A percentile compares a stretch with the other conserved stretches of the same genome.
Conservation (phyloP, 2,888 invertebrate genomes). For the Epistrophe grossulariae region DNA sequence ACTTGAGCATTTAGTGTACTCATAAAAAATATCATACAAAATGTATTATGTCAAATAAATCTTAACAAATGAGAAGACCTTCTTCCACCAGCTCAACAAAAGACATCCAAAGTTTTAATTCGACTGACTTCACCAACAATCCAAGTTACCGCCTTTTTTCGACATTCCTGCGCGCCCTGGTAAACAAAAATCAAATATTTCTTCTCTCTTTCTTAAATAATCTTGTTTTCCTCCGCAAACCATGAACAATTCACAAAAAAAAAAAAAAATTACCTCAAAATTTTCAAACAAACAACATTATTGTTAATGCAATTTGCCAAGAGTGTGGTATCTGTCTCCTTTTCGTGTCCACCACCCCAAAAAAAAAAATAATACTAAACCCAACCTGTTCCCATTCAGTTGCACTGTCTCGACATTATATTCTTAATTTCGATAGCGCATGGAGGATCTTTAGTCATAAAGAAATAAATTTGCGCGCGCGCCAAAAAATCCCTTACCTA, state of each 20-base stretch:
- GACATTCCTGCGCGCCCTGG: not conserved
- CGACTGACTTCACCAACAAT: constrained; percentile 38
- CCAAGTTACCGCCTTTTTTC: constrained; percentile 58
- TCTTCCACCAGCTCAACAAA: constrained; percentile 1
- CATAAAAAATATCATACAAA: too few relatives aligned
- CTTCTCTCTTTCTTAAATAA: not conserved
- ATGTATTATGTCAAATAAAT: not conserved
- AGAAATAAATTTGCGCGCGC: constrained; percentile 59
- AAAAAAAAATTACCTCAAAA: constrained; percentile 38
- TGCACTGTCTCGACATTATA: constrained; percentile 72
- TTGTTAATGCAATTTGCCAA: constrained; percentile 70
- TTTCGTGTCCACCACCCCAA: constrained; percentile 16
- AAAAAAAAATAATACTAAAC: constrained; percentile 21
- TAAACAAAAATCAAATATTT: constrained; percentile 7
- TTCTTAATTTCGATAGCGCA: constrained; percentile 67
- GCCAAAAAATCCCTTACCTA: constrained; percentile 61
- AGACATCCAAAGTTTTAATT: not conserved
- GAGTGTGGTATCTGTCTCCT: constrained; percentile 23
- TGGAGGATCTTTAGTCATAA: constrained; percentile 13
- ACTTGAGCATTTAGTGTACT: not conserved
- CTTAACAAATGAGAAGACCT: not conserved
- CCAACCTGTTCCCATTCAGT: constrained; percentile 72
- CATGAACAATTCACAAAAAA: constrained; percentile 59
- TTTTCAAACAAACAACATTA: constrained; percentile 53
- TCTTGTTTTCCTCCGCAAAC: constrained; percentile 53